These are phyloP conservation scores for Galemys pyrenaicus DNA, from an alignment of 2,113 vertebrate species.

Conservation along the genomic window DNA sequence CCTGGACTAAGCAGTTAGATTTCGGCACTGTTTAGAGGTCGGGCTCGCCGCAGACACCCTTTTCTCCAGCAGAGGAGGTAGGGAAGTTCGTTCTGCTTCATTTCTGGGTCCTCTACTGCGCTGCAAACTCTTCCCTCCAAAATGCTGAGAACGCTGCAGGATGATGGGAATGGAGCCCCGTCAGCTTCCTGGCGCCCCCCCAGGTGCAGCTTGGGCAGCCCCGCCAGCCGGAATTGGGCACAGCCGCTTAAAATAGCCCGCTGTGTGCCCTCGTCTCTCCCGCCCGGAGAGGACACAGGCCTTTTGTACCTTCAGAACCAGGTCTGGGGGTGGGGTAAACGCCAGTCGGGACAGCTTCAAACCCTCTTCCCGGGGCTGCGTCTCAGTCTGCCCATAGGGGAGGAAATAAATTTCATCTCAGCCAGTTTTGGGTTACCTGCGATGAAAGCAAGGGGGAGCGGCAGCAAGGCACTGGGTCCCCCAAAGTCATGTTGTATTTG, in stretches of 20 bases:
- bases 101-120: neutral
- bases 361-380: neutral
- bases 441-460: neutral
- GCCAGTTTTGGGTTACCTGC: neutral
- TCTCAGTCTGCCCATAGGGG: neutral
- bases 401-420: neutral
- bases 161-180: neutral
- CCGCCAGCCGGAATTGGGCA: constrained; percentile 29
- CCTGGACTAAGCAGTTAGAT: neutral
- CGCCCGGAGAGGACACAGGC: constrained; percentile 40
- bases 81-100: neutral
- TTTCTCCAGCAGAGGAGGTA: neutral
- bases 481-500: neutral
- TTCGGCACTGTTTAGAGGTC: neutral
- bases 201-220: constrained; percentile 15
- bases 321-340: neutral
- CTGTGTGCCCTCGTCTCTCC: constrained; percentile 19
- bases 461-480: neutral
- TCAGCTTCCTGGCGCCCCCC: constrained; percentile 36
- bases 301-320: constrained; percentile 48
- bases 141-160: neutral
- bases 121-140: neutral
- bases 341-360: neutral
- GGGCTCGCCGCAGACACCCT: neutral
- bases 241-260: constrained; percentile 61